Conservation (phyloP, 1,140 invertebrate species). For the Macrobrachium nipponense region DNA sequence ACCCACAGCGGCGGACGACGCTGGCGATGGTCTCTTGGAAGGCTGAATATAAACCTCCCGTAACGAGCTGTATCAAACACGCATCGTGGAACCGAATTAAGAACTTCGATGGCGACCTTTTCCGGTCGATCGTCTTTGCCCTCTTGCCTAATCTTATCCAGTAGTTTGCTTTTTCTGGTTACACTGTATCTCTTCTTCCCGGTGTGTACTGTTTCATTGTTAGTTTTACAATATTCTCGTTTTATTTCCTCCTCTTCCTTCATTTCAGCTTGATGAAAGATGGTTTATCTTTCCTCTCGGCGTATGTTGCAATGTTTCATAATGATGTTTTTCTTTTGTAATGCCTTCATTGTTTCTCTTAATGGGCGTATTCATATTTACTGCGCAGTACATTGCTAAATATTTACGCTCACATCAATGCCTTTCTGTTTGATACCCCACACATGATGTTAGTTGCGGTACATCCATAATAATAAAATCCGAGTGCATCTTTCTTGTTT, state of each 20-base stretch:
- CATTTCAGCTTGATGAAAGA: too few species aligned
- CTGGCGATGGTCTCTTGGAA: conserved; percentile 8
- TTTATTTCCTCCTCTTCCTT: background rate
- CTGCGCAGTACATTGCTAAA: background rate
- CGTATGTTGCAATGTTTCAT: background rate
- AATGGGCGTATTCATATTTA: background rate
- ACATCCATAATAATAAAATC: too few species aligned
- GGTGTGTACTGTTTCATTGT: background rate
- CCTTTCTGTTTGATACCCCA: too few species aligned
- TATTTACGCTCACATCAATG: background rate
- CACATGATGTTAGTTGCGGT: too few species aligned
- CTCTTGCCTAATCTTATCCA: background rate
- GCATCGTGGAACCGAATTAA: conserved; percentile 47
- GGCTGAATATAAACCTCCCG: conserved; percentile 39
- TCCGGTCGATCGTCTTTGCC: too few species aligned
- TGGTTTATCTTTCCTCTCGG: background rate
- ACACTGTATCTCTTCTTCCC: too few species aligned
- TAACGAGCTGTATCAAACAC: conserved; percentile 51
- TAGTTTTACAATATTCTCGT: background rate
- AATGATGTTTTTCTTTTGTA: too few species aligned
- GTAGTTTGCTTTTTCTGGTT: background rate
- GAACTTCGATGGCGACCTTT: too few species aligned
- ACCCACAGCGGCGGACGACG: background rate
- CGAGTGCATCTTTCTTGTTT: too few species aligned
- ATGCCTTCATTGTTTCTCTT: too few species aligned